Percentiles rank a stretch among this genome's conserved stretches.
Evolutionary conservation across 2,113 vertebrate species (phyloP).

Genomic region (Pollachius pollachius): DNA sequence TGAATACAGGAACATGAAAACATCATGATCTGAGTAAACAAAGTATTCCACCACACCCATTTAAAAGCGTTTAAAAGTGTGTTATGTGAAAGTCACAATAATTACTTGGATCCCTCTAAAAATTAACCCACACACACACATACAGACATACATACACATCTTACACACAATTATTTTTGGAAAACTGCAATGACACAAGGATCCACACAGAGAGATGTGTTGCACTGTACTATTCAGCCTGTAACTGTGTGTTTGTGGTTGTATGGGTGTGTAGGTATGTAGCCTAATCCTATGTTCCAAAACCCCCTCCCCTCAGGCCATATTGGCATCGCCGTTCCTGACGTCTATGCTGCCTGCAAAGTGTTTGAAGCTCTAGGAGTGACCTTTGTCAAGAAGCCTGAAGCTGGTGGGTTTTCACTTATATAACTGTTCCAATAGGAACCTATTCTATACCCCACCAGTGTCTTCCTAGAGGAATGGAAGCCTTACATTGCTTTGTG

Average conservation of each 20-base stretch:
- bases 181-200: neutral
- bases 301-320: slow-evolving; percentile 68
- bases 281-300: neutral
- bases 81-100: too few species aligned
- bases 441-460: too few species aligned
- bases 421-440: neutral
- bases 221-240: too few species aligned
- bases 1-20: neutral
- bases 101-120: too few species aligned
- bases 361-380: slow-evolving; percentile 81
- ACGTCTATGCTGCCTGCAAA: slow-evolving; percentile 79
- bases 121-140: neutral
- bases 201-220: too few species aligned
- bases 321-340: slow-evolving; percentile 85
- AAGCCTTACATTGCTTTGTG: too few species aligned
- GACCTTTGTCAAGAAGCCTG: slow-evolving; percentile 84
- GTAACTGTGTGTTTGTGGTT: neutral
- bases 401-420: slow-evolving; percentile 68
- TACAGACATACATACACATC: neutral
- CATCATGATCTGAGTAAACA: too few species aligned
- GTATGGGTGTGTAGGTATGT: neutral
- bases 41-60: too few species aligned
- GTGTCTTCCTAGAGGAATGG: too few species aligned
- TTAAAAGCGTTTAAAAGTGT: too few species aligned
- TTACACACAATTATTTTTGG: neutral